Percentiles rank a stretch among this genome's conserved stretches.
These are phyloP conservation scores for Myotis myotis DNA, from an alignment of 2,797 vertebrate species.

Conservation along the genomic window DNA sequence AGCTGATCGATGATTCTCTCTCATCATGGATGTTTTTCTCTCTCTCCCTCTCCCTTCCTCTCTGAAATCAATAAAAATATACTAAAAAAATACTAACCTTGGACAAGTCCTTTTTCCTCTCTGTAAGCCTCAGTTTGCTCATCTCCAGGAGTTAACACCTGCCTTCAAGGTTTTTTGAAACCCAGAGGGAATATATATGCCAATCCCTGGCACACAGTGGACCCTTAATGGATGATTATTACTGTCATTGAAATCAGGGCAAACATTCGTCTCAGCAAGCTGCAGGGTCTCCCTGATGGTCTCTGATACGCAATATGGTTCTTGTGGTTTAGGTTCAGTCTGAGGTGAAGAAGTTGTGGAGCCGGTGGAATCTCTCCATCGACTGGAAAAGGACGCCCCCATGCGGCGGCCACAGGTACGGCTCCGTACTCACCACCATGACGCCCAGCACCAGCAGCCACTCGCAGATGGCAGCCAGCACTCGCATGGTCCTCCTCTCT, in stretches of 20 bases:
- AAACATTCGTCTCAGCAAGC: background rate
- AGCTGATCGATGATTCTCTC: too few relatives aligned
- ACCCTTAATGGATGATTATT: background rate
- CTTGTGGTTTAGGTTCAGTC: slow-evolving; percentile 87
- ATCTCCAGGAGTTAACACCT: background rate
- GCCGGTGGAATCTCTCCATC: slow-evolving; percentile 88
- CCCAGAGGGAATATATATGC: background rate
- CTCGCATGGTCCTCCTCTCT: slow-evolving; percentile 83
- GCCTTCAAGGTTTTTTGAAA: background rate
- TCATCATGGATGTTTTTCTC: too few relatives aligned
- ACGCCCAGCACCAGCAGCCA: slow-evolving; percentile 90
- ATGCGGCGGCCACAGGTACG: slow-evolving; percentile 86
- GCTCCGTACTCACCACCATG: slow-evolving; percentile 87
- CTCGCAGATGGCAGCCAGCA: slow-evolving; percentile 84
- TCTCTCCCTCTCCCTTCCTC: too few relatives aligned
- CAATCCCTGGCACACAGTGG: background rate
- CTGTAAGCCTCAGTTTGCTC: background rate
- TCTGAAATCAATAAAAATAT: too few relatives aligned
- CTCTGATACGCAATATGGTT: background rate
- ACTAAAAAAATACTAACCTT: background rate
- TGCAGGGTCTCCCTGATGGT: background rate
- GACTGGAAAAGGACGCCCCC: slow-evolving; percentile 88
- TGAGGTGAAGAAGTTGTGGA: slow-evolving; percentile 93
- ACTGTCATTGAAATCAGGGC: background rate
- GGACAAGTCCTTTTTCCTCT: background rate